Conservation (phyloP, 2,113 vertebrate genomes). For the Aramus guarauna region DNA sequence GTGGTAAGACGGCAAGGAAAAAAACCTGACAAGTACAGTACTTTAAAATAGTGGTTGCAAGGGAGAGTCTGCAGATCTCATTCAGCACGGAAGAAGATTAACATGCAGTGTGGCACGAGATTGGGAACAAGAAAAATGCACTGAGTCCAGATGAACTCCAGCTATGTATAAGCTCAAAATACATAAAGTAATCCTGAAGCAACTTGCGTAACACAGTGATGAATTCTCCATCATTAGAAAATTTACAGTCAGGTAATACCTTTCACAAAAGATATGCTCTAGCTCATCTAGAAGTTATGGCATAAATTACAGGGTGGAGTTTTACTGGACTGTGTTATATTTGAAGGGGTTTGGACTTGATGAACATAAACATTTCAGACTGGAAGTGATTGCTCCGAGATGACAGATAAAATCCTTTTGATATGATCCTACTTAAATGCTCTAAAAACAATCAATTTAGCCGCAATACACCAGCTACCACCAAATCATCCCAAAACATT, state of each 20-base stretch:
- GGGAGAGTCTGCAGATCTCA: neutral
- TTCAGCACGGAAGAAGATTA: neutral
- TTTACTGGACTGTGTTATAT: neutral
- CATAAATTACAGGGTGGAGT: neutral
- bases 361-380: neutral
- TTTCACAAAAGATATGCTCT: neutral
- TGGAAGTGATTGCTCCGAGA: neutral
- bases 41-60: neutral
- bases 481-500: neutral
- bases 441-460: neutral
- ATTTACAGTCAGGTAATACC: neutral
- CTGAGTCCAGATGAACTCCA: neutral
- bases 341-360: neutral
- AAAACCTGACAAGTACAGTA: neutral
- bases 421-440: neutral
- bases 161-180: neutral
- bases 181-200: neutral
- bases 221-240: neutral
- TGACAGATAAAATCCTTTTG: neutral
- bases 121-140: neutral
- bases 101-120: neutral
- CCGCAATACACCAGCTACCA: neutral
- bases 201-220: neutral
- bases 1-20: neutral
- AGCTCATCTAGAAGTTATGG: neutral